Evolutionary conservation across 2,888 invertebrate species (phyloP).

Genomic region (Aspidapion aeneum): DNA sequence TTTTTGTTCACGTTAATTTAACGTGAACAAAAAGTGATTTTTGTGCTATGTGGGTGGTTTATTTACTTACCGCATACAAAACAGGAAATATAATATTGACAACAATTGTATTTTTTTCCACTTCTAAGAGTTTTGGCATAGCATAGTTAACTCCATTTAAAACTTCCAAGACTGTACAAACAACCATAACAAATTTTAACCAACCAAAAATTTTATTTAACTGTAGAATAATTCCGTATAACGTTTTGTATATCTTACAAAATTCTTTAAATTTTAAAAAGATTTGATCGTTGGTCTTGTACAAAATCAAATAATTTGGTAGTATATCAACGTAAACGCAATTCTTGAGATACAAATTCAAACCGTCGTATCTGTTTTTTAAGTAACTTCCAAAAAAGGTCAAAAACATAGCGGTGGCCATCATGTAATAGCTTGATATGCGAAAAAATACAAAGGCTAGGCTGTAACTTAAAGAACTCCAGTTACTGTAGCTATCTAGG

Average conservation of each 20-base stretch:
- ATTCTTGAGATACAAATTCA: conserved; percentile 10
- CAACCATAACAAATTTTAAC: conserved; percentile 21
- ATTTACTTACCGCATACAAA: conserved; percentile 17
- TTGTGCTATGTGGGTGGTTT: no score
- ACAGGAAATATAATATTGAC: not conserved
- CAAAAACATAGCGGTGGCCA: conserved; percentile 17
- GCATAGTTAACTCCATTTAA: conserved; percentile 22
- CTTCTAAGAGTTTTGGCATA: conserved; percentile 12
- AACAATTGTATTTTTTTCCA: not conserved
- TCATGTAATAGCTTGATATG: conserved; percentile 20
- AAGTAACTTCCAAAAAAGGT: conserved; percentile 16
- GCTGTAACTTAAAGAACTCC: conserved; percentile 9
- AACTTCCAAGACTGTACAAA: conserved; percentile 23
- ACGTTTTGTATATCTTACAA: conserved; percentile 16
- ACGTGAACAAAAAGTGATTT: no score
- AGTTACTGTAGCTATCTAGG: conserved; percentile 13
- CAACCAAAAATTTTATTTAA: conserved; percentile 21
- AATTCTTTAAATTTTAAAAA: conserved; percentile 18
- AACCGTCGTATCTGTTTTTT: conserved; percentile 16
- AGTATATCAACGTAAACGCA: not conserved
- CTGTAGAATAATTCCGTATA: conserved; percentile 22
- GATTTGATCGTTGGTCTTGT: not conserved
- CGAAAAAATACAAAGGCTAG: conserved; percentile 20
- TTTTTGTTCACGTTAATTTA: no score
- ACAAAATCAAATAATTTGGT: not conserved